Evolutionary conservation across 2,113 vertebrate genomes (phyloP), one percentile per base, ranked within the genome.

Genomic region (Dasyornis broadbenti): DNA sequence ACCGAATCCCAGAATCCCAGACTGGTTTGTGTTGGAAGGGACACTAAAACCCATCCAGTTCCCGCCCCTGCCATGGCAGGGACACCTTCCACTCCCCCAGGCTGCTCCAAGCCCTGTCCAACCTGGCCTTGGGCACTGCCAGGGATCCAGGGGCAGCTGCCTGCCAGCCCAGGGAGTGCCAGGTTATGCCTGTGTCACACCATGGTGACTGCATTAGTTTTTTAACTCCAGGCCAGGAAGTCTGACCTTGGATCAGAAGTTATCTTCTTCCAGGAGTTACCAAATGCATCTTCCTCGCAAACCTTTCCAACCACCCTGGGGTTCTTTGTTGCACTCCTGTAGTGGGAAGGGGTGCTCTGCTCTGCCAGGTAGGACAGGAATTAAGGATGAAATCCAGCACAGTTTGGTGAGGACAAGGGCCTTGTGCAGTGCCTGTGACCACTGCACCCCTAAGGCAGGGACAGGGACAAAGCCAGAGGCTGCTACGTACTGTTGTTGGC

Each of bases 401-500:
- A 30, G 44, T 11, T 11, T 22, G 42, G 35, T 2, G 10, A 30
- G 12, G 45, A 69, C 35, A 45, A 5, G 23, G 56, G 37, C 17
- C 35, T 28, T 24, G n/a, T 23, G 31, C 26, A 27, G 31, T 19
- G 50, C 19, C 10, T 10, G 22, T 23, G 57, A 27, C 60, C 49
- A 39, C 35, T 76, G 66, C 33, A 14, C 47, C 30, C 61, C 52
- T 21, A 40, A 72, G 31, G 16, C 37, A 49, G 28, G 53, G 6
- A 23, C 28, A 52, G 13, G 2, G 30, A 39, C 2, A 66, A 54
- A 79, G 50, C 15, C 31, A 24, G 64, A 83, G 84, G 23, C 7
- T 49, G 75, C 44, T 84, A 99, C 99, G 39, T 98, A 99, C 99
- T 98, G 88, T 98, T 99, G 95, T 99, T 98, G 66, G 98, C 69